Evolutionary conservation across 1,140 invertebrate genomes (phyloP), one percentile per base, ranked within the genome.

Genomic region (Coenobita brevimanus): DNA sequence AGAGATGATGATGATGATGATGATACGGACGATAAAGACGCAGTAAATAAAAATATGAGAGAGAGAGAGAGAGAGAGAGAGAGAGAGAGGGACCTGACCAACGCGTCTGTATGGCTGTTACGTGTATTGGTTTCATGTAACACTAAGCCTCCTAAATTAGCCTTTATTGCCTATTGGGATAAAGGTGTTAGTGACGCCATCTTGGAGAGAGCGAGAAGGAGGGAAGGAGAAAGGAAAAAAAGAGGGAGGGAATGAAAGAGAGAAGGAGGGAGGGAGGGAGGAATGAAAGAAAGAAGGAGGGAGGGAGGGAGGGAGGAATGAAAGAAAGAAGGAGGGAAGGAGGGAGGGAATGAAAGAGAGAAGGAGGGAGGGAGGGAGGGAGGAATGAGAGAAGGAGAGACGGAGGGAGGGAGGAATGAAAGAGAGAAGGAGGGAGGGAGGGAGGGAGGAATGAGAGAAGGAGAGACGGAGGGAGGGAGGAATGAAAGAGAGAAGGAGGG

Each of bases 211-310:
- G 38, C 6, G 73, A 2, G 24, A 41, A 30, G 54, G 78, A 57
- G 46, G 50, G 24, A 79, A 46, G 50, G 36, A 57, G 76, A 79
- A 46, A 57, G 54, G 50, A 36, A 43, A 38, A 43, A 38, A 75
- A 38, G 43, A 38, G 43, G 71, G 43, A 38, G 43, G 38, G 41
- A 38, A 76, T 30, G 54, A 50, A 60, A 36, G 54, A 50, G 33
- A 27, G 57, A 36, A 38, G 27, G 57, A 36, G 50, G 54, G 27
- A 46, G 50, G 78, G 54, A 33, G 13, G 27, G 46, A 50, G 50
- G 41, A 46, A 50, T 3, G 43, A 8, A 21, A 33, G 3, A 27
- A 36, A 33, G 54, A 38, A 41, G 78, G 30, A 46, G 54, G 27
- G 30, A 21, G 33, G 50, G 50, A 36, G 24, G 30, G 33, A 10